phyloP scores from a whole-genome alignment of 1,140 invertebrate species.

The Heterodera carotae region DNA sequence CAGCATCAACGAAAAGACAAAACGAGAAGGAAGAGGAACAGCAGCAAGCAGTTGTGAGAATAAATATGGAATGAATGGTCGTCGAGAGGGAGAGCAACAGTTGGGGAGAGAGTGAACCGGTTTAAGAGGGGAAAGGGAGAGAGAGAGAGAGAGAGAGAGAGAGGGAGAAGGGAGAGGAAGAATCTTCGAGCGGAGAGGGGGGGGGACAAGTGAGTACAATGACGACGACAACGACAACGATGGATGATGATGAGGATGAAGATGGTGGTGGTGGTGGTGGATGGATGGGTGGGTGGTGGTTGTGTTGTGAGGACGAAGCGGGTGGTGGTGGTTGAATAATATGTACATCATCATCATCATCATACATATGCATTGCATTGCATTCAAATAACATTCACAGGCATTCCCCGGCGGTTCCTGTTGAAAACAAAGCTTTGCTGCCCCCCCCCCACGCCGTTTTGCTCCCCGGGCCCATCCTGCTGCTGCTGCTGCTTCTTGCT shows the following conservation, averaged over 20 bases:
- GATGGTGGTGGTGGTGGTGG: not conserved
- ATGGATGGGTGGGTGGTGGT: not conserved
- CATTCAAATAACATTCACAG: not conserved
- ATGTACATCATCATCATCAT: no score
- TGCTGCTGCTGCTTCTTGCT: no score
- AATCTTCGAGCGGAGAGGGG: not conserved
- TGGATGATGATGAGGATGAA: no score
- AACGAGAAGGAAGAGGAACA: not conserved
- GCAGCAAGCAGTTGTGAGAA: not conserved
- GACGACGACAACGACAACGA: not conserved
- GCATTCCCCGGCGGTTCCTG: not conserved
- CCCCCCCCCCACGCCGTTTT: no score
- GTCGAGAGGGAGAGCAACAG: not conserved
- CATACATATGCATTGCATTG: no score
- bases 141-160: not conserved
- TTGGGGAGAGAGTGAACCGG: not conserved
- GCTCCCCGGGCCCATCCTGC: not conserved
- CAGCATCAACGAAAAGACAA: no score
- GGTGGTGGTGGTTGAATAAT: slow-evolving; percentile 8
- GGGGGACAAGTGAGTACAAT: not conserved
- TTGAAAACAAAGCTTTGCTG: slow-evolving; percentile 9
- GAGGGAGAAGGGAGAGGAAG: not conserved
- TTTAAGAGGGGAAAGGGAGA: not conserved
- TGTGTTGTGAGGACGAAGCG: not conserved
- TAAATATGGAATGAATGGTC: not conserved